Evolutionary conservation across 2,888 invertebrate genomes (phyloP).

Genomic region (Gisinianus flammeolus): DNA sequence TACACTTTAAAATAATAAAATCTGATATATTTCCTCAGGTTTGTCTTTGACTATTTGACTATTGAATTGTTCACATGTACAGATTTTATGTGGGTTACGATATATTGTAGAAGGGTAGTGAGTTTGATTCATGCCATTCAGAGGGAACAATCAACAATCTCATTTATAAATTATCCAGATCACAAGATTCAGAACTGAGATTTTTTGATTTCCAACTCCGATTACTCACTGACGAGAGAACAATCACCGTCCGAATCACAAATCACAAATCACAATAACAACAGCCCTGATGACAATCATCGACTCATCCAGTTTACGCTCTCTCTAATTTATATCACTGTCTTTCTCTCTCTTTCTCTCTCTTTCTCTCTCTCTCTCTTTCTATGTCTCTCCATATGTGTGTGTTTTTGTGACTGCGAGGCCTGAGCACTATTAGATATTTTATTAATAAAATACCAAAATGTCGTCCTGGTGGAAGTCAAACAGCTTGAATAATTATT

Average conservation of each 20-base stretch:
- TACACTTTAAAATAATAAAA: no score
- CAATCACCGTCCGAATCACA: background rate
- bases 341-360: background rate
- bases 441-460: constrained; percentile 10
- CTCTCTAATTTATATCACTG: background rate
- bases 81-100: no score
- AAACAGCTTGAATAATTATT: constrained; percentile 20
- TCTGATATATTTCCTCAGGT: no score
- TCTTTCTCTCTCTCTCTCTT: background rate
- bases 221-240: constrained; percentile 1
- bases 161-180: background rate
- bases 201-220: background rate
- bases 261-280: background rate
- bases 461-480: background rate
- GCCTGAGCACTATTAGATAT: background rate
- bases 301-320: constrained; percentile 33
- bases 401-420: no score
- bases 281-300: constrained; percentile 11
- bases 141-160: background rate
- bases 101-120: no score
- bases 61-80: no score
- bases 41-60: no score
- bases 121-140: no score
- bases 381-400: no score
- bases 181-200: background rate